These are phyloP conservation scores for Xerus rutilus DNA, from an alignment of 2,797 vertebrate genomes.

Conservation along the genomic window DNA sequence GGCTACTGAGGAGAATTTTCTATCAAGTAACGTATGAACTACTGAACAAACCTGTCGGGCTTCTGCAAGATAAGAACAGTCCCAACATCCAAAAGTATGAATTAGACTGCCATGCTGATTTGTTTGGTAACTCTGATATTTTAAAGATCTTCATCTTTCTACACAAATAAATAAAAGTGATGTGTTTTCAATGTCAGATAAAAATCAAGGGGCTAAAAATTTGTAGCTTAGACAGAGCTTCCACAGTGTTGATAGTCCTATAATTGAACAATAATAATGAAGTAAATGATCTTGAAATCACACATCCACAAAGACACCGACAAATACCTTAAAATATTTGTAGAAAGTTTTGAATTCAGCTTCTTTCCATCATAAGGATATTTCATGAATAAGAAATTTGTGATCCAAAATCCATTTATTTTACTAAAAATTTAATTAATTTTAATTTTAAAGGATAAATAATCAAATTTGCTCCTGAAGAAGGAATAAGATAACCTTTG, in stretches of 20 bases:
- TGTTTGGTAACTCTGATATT: not conserved
- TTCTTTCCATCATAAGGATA: not conserved
- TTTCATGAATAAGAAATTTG: not conserved
- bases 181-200: conserved; percentile 23
- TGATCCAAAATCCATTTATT: not conserved
- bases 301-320: not conserved
- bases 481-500: not conserved
- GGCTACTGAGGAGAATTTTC: not conserved
- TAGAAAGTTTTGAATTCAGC: conserved; percentile 2
- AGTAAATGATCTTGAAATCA: conserved; percentile 8
- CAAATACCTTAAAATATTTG: not conserved
- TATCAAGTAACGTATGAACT: not conserved
- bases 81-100: not conserved
- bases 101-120: not conserved
- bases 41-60: not conserved
- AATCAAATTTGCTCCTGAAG: not conserved
- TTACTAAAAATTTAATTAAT: conserved; percentile 22
- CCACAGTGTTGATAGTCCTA: not conserved
- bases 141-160: conserved; percentile 25
- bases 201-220: conserved; percentile 15
- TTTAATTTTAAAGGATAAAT: conserved; percentile 22
- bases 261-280: conserved; percentile 50
- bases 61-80: conserved; percentile 35
- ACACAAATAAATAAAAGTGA: not conserved
- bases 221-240: not conserved